These are phyloP conservation scores for Atethmia centrago DNA, from an alignment of 2,888 invertebrate genomes.

Conservation along the genomic window DNA sequence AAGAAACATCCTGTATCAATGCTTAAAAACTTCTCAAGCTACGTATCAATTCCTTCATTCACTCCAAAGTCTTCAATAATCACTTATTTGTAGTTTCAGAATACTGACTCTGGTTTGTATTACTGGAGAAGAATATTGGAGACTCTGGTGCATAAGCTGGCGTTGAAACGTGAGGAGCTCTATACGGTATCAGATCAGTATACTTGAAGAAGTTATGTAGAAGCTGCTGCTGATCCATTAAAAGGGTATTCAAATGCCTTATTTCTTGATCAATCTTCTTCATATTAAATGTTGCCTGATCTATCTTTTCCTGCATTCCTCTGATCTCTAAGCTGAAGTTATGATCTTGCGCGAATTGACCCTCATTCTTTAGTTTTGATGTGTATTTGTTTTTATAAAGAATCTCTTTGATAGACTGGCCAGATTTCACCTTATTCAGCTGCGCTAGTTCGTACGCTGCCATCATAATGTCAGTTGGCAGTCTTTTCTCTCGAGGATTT, in stretches of 20 bases:
- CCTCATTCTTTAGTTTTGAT: conserved; percentile 91
- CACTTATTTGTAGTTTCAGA: conserved; percentile 68
- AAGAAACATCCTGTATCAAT: neutral
- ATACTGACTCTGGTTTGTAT: conserved; percentile 55
- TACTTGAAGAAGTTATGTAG: conserved; percentile 82
- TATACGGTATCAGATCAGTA: conserved; percentile 73
- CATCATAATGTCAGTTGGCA: conserved; percentile 94
- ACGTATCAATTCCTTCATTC: neutral
- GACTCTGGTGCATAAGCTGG: conserved; percentile 79
- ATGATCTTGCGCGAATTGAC: conserved; percentile 80
- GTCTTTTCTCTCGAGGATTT: conserved; percentile 94
- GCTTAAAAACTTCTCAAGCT: conserved; percentile 1
- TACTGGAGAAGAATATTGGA: conserved; percentile 80
- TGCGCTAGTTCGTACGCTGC: conserved; percentile 95
- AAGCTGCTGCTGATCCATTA: conserved; percentile 85
- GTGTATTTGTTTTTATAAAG: conserved; percentile 91
- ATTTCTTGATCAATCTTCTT: conserved; percentile 93
- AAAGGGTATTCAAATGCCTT: conserved; percentile 91
- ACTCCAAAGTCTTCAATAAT: conserved; percentile 3
- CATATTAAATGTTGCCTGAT: conserved; percentile 93
- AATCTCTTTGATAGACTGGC: conserved; percentile 92
- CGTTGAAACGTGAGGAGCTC: conserved; percentile 71
- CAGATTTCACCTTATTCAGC: conserved; percentile 92
- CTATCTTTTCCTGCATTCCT: conserved; percentile 92
- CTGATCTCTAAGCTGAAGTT: conserved; percentile 90